Conservation (phyloP, 2,113 vertebrate species). For the Sialia sialis region DNA sequence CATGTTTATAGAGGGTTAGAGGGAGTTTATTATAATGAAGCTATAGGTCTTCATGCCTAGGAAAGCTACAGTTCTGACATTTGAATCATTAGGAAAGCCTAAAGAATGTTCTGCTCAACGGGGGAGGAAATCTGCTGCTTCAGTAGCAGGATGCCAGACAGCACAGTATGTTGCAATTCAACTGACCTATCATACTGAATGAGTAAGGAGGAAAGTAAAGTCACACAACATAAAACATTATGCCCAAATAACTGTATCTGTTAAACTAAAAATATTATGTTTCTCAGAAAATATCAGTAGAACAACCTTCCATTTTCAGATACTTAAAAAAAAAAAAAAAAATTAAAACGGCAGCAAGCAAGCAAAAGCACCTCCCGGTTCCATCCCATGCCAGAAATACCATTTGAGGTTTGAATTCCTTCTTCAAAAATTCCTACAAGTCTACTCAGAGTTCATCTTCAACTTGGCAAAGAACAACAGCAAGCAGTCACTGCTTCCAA, state of each 20-base stretch:
- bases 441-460: neutral
- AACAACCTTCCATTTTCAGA: neutral
- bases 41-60: slow-evolving; percentile 40
- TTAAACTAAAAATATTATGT: neutral
- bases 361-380: neutral
- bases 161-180: neutral
- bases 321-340: neutral
- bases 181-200: slow-evolving; percentile 22
- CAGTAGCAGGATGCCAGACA: neutral
- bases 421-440: neutral
- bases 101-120: slow-evolving; percentile 28
- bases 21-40: slow-evolving; percentile 1
- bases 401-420: neutral
- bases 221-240: neutral
- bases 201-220: neutral
- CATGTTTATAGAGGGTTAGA: neutral
- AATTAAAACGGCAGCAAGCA: neutral
- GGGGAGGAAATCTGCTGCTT: slow-evolving; percentile 31
- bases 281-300: neutral
- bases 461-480: neutral
- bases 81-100: slow-evolving; percentile 48
- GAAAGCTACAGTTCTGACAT: slow-evolving; percentile 46
- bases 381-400: neutral
- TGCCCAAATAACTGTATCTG: neutral
- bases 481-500: neutral